Evolutionary conservation across 2,888 invertebrate genomes (phyloP), one percentile per base, ranked within the genome.

Genomic region (Archips xylosteana): DNA sequence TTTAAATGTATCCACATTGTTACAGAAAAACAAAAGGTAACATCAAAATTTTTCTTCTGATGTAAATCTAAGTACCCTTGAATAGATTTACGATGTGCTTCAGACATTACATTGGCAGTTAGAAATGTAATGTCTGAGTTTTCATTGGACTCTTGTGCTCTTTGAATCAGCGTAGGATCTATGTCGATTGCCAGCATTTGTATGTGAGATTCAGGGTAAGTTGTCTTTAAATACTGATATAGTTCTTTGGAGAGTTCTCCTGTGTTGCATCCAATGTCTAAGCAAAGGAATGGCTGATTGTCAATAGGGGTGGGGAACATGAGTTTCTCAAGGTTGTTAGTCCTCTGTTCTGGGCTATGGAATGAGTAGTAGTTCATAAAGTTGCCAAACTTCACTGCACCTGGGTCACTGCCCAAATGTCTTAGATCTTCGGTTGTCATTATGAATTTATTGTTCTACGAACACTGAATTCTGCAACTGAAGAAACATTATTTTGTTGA

Each of bases 1-100:
- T 98, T 98, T 36, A 98, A 87, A 89, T 98, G 98, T 82, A 98
- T 97, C 98, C 98, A 98, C 97, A 98, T 97, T 23, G 97, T 97
- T 45, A 97, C 95, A 9, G 98, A 98, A 85, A 98, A 97, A 85
- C 97, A 97, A 87, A 97, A 97, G 65, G 95, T 94, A 3, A 96
- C 92, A 89, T 97, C 96, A 91, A 97, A 97, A 75, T 86, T 92
- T 0, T 81, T 65, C 64, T 89, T 94, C 1, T 90, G 81, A 76
- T 90, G 79, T 2, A 77, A 78, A 45, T 82, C 74, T 68, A 97
- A 88, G 86, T 95, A 96, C 0, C 87, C 78, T 9, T 87, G 78
- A n/a, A 96, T 84, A 3, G 84, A 69, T 49, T 80, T 74, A 49
- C 88, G 84, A 2, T 94, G 87, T 47, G 75, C 80, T 2, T 87